Percentiles rank a stretch among this genome's conserved stretches.
phyloP scores from a whole-genome alignment of 35 echinoderm and acorn worm species.

The Acanthaster planci region DNA sequence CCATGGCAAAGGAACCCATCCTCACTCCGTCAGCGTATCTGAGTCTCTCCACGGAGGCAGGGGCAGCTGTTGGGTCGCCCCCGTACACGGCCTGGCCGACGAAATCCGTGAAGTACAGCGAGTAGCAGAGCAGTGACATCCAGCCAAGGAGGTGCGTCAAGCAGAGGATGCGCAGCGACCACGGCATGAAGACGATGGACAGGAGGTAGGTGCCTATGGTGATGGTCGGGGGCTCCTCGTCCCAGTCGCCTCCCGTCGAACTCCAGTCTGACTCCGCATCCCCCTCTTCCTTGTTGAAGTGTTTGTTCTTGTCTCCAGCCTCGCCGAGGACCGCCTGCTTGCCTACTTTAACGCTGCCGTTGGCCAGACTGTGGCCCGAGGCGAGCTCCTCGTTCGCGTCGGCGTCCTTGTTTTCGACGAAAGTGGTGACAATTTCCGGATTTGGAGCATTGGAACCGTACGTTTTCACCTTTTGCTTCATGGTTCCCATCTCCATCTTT shows the following conservation, averaged over 20 bases:
- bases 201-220: constrained; percentile 77
- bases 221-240: constrained; percentile 22
- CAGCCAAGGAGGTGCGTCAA: constrained; percentile 91
- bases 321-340: not conserved
- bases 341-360: not conserved
- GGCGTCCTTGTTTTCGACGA: not conserved
- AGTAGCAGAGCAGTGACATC: constrained; percentile 99
- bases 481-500: constrained; percentile 65
- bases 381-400: not conserved
- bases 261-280: constrained; percentile 9
- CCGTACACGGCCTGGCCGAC: constrained; percentile 90
- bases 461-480: constrained; percentile 59
- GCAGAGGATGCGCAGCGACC: constrained; percentile 86
- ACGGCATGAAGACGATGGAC: constrained; percentile 86
- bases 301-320: not conserved
- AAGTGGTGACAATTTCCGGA: not conserved
- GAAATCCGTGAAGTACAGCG: constrained; percentile 96
- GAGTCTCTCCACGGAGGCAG: constrained; percentile 59
- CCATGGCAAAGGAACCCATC: constrained; percentile 92
- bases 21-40: constrained; percentile 81
- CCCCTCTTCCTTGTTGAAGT: not conserved
- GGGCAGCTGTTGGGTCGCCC: constrained; percentile 65
- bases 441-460: constrained; percentile 60
- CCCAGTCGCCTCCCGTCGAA: not conserved
- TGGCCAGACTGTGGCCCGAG: not conserved